Evolutionary conservation across 1,140 invertebrate species (phyloP), one percentile per base, ranked within the genome.

Genomic region (Gryon sp.): DNA sequence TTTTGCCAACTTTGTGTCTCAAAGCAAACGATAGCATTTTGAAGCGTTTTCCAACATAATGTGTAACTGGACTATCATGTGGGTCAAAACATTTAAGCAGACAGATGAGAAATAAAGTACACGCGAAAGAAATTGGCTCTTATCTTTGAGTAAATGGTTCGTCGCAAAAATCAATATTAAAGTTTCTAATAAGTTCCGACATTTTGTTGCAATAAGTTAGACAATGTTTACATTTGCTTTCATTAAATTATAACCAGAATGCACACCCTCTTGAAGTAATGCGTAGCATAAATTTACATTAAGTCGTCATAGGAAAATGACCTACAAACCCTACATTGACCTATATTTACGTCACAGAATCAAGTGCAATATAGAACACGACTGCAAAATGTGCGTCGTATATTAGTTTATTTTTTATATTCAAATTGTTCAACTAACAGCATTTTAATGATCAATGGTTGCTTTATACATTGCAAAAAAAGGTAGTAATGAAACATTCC

Each of bases 41-140:
- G n/a, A 7, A 60, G 14, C 28, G n/a, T 60, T 60, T 60, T 46
- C 55, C 45, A 46, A 60, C 24, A 60, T 60, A 36, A 28, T 57
- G 16, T n/a, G n/a, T n/a, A 11, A 9, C 12, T 16, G n/a, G 8
- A 24, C 19, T 43, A 43, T 45, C n/a, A 59, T 45, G 12, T 45
- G 18, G 55, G 55, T 59, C 40, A 59, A 12, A 59, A 59, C 40
- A 59, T 57, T 57, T 41, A 43, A 30, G 30, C 53, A 16, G 15
- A 45, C 32, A n/a, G n/a, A n/a, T n/a, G 26, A 7, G 26, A 7
- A 28, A 7, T 28, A 28, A 28, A 7, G 2, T 16, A 52, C 24
- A 57, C 36, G 14, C 3, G 46, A 8, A 53, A 14, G 19, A 24
- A 38, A 36, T 22, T 24, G 48, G 8, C 30, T 24, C 11, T 14